phyloP scores from a whole-genome alignment of 2,888 invertebrate species.

The Cylindroiulus punctatus region DNA sequence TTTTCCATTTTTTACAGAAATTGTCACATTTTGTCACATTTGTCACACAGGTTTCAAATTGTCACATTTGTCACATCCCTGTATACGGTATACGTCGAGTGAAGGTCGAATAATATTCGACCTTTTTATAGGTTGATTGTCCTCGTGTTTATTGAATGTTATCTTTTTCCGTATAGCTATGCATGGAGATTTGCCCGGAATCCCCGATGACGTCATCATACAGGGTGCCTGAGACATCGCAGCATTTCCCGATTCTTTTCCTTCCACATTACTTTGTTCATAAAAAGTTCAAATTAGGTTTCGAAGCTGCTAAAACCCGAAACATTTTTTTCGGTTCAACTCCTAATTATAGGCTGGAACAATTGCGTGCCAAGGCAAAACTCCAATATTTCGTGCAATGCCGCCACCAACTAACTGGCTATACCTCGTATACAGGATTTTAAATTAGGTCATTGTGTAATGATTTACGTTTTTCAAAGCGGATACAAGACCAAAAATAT shows the following conservation, averaged over 20 bases:
- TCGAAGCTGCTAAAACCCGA: not conserved
- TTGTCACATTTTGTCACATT: no score
- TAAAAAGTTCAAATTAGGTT: conserved; percentile 14
- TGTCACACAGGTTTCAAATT: no score
- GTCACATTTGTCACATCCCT: no score
- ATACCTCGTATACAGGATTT: not conserved
- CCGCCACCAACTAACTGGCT: no score
- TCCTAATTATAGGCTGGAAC: conserved; percentile 19
- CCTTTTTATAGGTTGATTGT: no score
- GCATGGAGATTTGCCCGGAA: no score
- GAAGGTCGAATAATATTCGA: no score
- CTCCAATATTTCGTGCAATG: not conserved
- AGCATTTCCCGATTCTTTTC: not conserved
- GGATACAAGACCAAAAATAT: not conserved
- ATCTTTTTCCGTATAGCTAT: no score
- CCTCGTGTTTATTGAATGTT: not conserved
- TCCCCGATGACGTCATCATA: no score
- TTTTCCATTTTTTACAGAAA: no score
- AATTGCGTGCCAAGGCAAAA: conserved; percentile 15
- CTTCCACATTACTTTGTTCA: not conserved
- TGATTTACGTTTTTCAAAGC: not conserved
- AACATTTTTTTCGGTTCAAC: not conserved
- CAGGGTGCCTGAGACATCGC: not conserved
- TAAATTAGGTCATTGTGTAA: conserved; percentile 20
- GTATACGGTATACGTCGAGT: no score